These are phyloP conservation scores for Patella pellucida DNA, from an alignment of 2,888 invertebrate species.

Conservation along the genomic window DNA sequence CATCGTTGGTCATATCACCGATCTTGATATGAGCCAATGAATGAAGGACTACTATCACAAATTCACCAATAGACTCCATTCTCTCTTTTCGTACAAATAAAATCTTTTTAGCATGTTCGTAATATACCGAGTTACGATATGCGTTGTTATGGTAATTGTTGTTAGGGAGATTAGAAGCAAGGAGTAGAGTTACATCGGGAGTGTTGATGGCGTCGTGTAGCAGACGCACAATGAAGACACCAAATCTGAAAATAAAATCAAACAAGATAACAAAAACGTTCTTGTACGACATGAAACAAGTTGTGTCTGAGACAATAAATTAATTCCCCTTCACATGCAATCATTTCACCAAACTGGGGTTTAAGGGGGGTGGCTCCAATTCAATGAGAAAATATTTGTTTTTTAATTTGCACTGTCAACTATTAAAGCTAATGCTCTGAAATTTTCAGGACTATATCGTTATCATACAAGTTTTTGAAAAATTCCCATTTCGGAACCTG, in stretches of 20 bases:
- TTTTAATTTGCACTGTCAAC: too few species aligned
- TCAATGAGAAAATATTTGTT: too few species aligned
- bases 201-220: slow-evolving; percentile 55
- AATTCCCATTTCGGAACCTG: too few species aligned
- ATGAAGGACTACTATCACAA: slow-evolving; percentile 66
- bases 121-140: slow-evolving; percentile 64
- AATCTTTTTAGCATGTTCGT: slow-evolving; percentile 60
- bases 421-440: too few species aligned
- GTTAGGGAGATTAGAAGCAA: slow-evolving; percentile 66
- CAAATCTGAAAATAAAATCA: slow-evolving; percentile 40
- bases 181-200: slow-evolving; percentile 62
- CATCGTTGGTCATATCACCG: slow-evolving; percentile 64
- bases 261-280: too few species aligned
- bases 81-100: slow-evolving; percentile 65
- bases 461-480: too few species aligned
- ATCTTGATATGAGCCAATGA: slow-evolving; percentile 66
- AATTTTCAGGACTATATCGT: too few species aligned
- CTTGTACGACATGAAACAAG: too few species aligned
- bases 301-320: too few species aligned
- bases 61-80: slow-evolving; percentile 68
- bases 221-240: slow-evolving; percentile 64
- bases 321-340: too few species aligned
- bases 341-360: too few species aligned
- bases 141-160: slow-evolving; percentile 59
- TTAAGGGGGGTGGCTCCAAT: too few species aligned